Evolutionary conservation across 2,888 invertebrate species (phyloP).

Genomic region (Aquatica leii): DNA sequence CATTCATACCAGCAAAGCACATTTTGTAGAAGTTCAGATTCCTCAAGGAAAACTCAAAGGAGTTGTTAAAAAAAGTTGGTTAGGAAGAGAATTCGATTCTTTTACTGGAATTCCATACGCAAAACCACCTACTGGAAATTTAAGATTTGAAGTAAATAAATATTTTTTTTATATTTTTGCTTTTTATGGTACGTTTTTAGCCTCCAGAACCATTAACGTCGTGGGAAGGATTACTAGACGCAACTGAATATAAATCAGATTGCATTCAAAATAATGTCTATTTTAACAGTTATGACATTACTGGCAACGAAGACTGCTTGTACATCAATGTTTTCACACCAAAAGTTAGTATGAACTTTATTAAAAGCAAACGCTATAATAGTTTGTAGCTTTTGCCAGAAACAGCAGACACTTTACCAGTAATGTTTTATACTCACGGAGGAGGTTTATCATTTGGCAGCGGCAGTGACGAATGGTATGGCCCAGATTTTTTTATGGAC

Average conservation of each 20-base stretch:
- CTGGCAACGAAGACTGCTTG: slow-evolving; percentile 84
- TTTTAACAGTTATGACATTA: slow-evolving; percentile 51
- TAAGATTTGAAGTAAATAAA: slow-evolving; percentile 69
- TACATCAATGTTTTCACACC: slow-evolving; percentile 78
- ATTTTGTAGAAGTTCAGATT: not conserved
- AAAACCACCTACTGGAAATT: slow-evolving; percentile 67
- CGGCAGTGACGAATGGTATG: slow-evolving; percentile 73
- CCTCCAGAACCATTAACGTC: slow-evolving; percentile 69
- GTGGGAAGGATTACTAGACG: slow-evolving; percentile 72
- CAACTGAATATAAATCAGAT: slow-evolving; percentile 69
- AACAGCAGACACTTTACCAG: slow-evolving; percentile 71
- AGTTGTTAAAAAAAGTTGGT: not conserved
- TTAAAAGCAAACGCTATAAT: slow-evolving; percentile 70
- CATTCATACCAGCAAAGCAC: too few relatives aligned
- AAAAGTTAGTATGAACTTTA: slow-evolving; percentile 52
- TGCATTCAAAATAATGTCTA: slow-evolving; percentile 72
- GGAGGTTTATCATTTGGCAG: slow-evolving; percentile 77
- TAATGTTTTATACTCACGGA: slow-evolving; percentile 81
- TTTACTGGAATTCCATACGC: slow-evolving; percentile 72
- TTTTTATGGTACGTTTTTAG: slow-evolving; percentile 60
- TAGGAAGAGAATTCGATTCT: not conserved
- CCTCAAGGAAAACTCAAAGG: not conserved
- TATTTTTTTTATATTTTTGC: not conserved
- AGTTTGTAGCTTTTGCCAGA: too few relatives aligned
- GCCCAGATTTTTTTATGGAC: slow-evolving; percentile 75